Conservation (phyloP, 2,113 vertebrate species). For the Scatophagus argus region DNA sequence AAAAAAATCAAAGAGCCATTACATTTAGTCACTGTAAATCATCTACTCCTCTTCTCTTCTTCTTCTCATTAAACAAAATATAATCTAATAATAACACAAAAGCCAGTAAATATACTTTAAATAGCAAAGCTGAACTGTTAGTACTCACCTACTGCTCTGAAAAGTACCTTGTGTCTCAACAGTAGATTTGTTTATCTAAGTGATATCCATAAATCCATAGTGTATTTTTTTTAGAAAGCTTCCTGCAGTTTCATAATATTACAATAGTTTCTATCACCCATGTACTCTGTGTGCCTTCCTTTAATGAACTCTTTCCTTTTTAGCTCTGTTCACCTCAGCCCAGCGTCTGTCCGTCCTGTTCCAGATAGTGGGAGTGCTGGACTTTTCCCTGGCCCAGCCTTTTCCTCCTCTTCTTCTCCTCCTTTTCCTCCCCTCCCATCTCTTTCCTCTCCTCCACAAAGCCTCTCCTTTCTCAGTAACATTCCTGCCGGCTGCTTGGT, state of each 20-base stretch:
- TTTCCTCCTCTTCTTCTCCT: conserved; percentile 78
- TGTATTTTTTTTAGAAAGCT: not conserved
- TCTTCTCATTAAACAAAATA: not conserved
- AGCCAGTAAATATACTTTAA: not conserved
- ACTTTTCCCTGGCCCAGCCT: conserved; percentile 74
- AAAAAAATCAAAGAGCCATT: not conserved
- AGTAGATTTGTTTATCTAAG: conserved; percentile 22
- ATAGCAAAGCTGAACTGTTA: not conserved
- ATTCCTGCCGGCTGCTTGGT: conserved; percentile 70
- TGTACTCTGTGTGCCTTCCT: conserved; percentile 3
- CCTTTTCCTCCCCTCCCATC: conserved; percentile 77
- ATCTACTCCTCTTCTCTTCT: too few species aligned
- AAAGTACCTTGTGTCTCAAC: not conserved
- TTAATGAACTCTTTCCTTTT: conserved; percentile 32
- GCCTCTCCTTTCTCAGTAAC: conserved; percentile 78
- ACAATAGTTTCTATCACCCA: not conserved
- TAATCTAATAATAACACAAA: not conserved
- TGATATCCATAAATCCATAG: conserved; percentile 44
- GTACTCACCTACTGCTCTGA: conserved; percentile 59
- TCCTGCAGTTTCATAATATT: not conserved
- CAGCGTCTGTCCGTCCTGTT: conserved; percentile 47
- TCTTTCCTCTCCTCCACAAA: conserved; percentile 82
- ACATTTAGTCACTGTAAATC: not conserved
- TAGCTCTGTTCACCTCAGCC: conserved; percentile 35
- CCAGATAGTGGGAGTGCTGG: conserved; percentile 70